Conservation (phyloP, 2,888 invertebrate species). For the Lacanobia oleracea region DNA sequence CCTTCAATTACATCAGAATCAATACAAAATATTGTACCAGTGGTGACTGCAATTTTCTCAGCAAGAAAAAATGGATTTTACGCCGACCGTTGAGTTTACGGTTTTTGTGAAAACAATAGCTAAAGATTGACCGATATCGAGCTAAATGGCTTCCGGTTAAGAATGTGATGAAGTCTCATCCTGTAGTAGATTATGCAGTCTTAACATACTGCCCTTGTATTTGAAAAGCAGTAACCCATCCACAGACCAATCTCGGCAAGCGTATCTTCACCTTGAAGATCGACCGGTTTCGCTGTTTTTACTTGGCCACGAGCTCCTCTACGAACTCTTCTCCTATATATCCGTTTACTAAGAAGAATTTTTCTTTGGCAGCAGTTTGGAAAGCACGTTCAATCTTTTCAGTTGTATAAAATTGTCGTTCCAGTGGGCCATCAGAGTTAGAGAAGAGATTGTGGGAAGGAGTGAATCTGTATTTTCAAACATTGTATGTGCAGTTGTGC, state of each 20-base stretch:
- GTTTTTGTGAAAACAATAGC: slow-evolving; percentile 27
- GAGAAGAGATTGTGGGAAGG: no score
- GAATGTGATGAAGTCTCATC: neutral
- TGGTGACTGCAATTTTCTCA: neutral
- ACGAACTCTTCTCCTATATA: no score
- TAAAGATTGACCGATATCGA: slow-evolving; percentile 16
- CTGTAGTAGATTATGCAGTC: neutral
- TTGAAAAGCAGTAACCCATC: neutral
- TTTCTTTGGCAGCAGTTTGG: neutral
- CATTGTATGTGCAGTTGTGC: no score
- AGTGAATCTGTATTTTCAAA: neutral
- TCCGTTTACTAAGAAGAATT: neutral
- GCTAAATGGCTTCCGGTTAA: slow-evolving; percentile 13
- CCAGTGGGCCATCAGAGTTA: neutral
- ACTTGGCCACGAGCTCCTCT: no score
- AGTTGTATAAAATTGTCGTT: no score
- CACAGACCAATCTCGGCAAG: no score
- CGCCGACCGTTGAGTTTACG: slow-evolving; percentile 30
- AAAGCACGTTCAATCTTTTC: neutral
- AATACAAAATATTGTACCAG: neutral
- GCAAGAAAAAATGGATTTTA: neutral
- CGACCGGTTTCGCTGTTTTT: no score
- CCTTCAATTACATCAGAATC: neutral
- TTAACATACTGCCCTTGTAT: neutral
- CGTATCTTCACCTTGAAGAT: no score